phyloP scores from a whole-genome alignment of 2,888 invertebrate genomes.

The Microchrysa polita region DNA sequence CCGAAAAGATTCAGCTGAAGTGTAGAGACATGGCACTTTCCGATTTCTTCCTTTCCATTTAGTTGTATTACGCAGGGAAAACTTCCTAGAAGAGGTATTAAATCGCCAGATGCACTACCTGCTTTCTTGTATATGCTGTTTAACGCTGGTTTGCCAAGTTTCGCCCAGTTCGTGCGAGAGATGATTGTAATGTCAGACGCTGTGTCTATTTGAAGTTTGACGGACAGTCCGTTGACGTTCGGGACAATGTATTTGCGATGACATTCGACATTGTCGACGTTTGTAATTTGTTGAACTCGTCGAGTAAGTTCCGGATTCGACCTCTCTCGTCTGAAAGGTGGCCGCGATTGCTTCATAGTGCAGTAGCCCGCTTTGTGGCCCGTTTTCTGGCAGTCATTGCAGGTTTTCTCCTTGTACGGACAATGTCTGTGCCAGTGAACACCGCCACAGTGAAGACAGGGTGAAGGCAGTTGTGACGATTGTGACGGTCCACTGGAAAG shows the following conservation, averaged over 20 bases:
- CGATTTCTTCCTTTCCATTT: neutral
- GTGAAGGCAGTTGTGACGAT: neutral
- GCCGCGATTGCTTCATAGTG: constrained; percentile 5
- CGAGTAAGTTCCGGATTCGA: constrained; percentile 4
- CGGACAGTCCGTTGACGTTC: neutral
- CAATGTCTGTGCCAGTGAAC: neutral
- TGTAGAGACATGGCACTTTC: constrained; percentile 1
- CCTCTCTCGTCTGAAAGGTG: neutral
- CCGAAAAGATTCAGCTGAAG: constrained; percentile 21
- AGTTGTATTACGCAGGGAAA: constrained; percentile 27
- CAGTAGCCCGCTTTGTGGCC: constrained; percentile 27
- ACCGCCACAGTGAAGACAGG: neutral
- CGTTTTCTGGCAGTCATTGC: constrained; percentile 6
- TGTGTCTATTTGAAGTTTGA: neutral
- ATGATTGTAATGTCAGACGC: constrained; percentile 23
- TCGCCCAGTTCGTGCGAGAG: neutral
- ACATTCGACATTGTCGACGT: neutral
- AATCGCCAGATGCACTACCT: constrained; percentile 31
- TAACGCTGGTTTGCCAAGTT: constrained; percentile 31
- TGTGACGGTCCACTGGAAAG: neutral
- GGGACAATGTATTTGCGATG: neutral
- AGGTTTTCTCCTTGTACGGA: neutral
- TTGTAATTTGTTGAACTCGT: neutral
- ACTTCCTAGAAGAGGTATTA: neutral
- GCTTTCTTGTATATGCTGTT: neutral